Percentiles rank a stretch among this genome's conserved stretches.
Evolutionary conservation across 2,113 vertebrate species (phyloP).

Genomic region (Odobenus rosmarus): DNA sequence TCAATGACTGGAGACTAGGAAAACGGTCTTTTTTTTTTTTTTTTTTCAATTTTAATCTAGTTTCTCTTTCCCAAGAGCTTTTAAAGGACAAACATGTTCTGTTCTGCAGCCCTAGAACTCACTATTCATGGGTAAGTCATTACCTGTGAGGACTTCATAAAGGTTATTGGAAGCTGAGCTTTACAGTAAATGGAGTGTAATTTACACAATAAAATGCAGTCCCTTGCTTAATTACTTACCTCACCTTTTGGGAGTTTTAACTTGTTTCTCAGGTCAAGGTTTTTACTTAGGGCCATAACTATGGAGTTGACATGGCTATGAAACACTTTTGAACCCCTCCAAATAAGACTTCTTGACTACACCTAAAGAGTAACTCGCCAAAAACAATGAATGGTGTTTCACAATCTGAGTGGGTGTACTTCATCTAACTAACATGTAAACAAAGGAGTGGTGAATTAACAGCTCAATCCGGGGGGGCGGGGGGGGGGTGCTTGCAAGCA

Average conservation of each 20-base stretch:
- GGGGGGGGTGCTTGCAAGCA: background rate
- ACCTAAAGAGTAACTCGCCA: slow-evolving; percentile 45
- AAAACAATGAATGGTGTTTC: slow-evolving; percentile 75
- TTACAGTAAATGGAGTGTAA: slow-evolving; percentile 38
- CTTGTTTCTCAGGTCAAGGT: slow-evolving; percentile 45
- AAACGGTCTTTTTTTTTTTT: background rate
- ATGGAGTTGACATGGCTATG: slow-evolving; percentile 20
- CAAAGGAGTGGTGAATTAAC: slow-evolving; percentile 72
- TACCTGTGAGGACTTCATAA: slow-evolving; percentile 55
- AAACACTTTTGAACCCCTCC: slow-evolving; percentile 57
- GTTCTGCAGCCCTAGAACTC: slow-evolving; percentile 58
- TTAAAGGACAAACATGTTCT: slow-evolving; percentile 66
- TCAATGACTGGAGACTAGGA: slow-evolving; percentile 50
- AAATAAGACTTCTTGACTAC: slow-evolving; percentile 59
- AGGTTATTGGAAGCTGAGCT: slow-evolving; percentile 58
- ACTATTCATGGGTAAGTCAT: slow-evolving; percentile 38
- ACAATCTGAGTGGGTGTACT: slow-evolving; percentile 72
- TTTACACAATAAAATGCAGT: slow-evolving; percentile 57
- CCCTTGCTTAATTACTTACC: slow-evolving; percentile 53
- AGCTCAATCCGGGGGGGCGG: background rate
- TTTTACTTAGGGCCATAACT: slow-evolving; percentile 42
- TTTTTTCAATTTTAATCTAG: slow-evolving; percentile 44
- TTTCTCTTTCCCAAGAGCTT: slow-evolving; percentile 70
- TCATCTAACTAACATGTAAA: slow-evolving; percentile 69
- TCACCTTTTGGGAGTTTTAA: slow-evolving; percentile 27